Evolutionary conservation across 2,113 vertebrate genomes (phyloP).

Genomic region (Lamprologus ornatipinnis): DNA sequence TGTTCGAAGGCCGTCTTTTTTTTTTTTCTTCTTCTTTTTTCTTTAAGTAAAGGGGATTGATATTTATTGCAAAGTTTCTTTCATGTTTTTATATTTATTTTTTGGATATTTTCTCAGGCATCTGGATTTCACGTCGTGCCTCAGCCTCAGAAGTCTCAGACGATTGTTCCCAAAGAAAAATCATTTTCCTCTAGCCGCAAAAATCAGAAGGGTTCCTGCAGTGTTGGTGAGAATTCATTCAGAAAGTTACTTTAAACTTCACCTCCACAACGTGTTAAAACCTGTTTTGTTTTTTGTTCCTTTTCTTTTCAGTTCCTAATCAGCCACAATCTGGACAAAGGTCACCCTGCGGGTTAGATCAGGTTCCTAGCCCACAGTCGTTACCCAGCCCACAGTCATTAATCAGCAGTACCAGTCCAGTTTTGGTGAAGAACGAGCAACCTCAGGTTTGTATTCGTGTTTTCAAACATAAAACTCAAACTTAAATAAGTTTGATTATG

Average conservation of each 20-base stretch:
- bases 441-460: conserved; percentile 54
- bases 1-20: neutral
- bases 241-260: neutral
- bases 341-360: conserved; percentile 81
- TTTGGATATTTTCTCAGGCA: conserved; percentile 58
- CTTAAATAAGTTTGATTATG: neutral
- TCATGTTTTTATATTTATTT: neutral
- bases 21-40: fast-evolving
- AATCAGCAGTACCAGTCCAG: conserved; percentile 70
- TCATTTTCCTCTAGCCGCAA: conserved; percentile 64
- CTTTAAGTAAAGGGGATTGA: neutral
- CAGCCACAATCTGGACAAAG: conserved; percentile 77
- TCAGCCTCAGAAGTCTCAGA: conserved; percentile 59
- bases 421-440: conserved; percentile 74
- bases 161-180: conserved; percentile 79
- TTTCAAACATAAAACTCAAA: neutral
- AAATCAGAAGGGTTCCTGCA: conserved; percentile 67
- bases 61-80: neutral
- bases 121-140: conserved; percentile 74
- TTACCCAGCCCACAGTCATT: conserved; percentile 87
- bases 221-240: conserved; percentile 68
- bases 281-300: neutral
- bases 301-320: conserved; percentile 61
- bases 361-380: conserved; percentile 85
- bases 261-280: neutral